Percentiles rank a stretch among this genome's conserved stretches.
phyloP scores from a whole-genome alignment of 2,113 vertebrate species.

The Zingel zingel region DNA sequence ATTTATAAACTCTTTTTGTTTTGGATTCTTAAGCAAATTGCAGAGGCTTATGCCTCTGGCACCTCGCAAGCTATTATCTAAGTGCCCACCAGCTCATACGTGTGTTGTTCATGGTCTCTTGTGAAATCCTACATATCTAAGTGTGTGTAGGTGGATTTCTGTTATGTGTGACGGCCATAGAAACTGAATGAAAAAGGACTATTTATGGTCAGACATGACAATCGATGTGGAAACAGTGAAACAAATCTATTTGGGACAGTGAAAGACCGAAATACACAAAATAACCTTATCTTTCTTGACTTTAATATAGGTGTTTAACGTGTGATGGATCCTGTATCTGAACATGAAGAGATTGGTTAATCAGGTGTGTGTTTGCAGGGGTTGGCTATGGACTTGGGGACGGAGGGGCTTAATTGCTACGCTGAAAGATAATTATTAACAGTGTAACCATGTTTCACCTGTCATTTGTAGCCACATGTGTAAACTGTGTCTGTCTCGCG shows the following conservation, averaged over 20 bases:
- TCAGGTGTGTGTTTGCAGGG: slow-evolving; percentile 56
- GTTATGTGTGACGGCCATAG: slow-evolving; percentile 75
- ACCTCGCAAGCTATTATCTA: slow-evolving; percentile 94
- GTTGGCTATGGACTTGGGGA: slow-evolving; percentile 52
- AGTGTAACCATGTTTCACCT: slow-evolving; percentile 87
- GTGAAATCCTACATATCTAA: slow-evolving; percentile 77
- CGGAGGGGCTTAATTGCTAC: slow-evolving; percentile 33
- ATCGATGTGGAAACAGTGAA: slow-evolving; percentile 83
- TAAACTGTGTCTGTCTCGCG: slow-evolving; percentile 90
- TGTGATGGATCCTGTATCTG: slow-evolving; percentile 71
- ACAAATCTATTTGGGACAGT: slow-evolving; percentile 67
- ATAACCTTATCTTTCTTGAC: slow-evolving; percentile 75
- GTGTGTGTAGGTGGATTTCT: slow-evolving; percentile 77
- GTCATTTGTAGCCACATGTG: slow-evolving; percentile 94
- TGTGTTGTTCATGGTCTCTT: slow-evolving; percentile 81
- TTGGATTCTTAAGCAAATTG: slow-evolving; percentile 79
- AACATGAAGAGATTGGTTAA: slow-evolving; percentile 65
- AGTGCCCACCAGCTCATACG: slow-evolving; percentile 97
- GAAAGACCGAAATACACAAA: slow-evolving; percentile 67
- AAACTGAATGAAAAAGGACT: slow-evolving; percentile 65
- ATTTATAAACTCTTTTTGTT: slow-evolving; percentile 76
- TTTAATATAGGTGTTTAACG: slow-evolving; percentile 78
- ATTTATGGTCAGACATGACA: slow-evolving; percentile 88
- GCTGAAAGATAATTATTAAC: slow-evolving; percentile 72
- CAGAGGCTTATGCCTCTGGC: slow-evolving; percentile 89